A percentile compares a stretch with the other conserved stretches of the same genome.
phyloP scores from a whole-genome alignment of 2,113 vertebrate species.

The Coturnix japonica region DNA sequence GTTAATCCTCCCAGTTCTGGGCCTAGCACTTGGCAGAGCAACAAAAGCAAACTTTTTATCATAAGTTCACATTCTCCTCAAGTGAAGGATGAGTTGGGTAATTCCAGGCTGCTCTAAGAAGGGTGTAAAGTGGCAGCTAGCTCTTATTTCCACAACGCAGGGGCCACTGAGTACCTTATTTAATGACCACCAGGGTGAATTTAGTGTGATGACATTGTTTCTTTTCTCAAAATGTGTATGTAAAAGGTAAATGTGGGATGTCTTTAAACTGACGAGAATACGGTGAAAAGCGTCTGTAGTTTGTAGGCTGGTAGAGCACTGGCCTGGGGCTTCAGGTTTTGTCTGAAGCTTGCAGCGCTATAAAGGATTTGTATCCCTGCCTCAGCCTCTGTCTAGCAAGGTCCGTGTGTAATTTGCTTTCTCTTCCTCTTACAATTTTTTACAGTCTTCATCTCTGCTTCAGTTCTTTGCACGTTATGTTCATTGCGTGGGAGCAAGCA shows the following conservation, averaged over 20 bases:
- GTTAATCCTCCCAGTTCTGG: constrained; percentile 62
- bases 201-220: background rate
- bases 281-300: background rate
- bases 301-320: background rate
- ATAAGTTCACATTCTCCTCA: constrained; percentile 28
- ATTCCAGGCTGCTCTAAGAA: background rate
- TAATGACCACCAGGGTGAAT: background rate
- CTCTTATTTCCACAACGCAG: background rate
- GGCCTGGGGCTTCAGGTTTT: background rate
- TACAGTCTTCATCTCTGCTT: background rate
- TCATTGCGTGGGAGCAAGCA: background rate
- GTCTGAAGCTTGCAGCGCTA: background rate
- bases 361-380: background rate
- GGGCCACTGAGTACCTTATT: background rate
- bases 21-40: constrained; percentile 45
- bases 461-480: background rate
- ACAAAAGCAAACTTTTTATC: constrained; percentile 38
- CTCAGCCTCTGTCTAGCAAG: background rate
- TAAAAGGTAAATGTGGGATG: background rate
- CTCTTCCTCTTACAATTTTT: background rate
- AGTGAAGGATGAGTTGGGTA: constrained; percentile 18
- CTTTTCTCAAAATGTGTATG: background rate
- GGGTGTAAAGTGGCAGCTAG: background rate
- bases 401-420: background rate
- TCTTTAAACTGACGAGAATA: constrained; percentile 10